Conservation (phyloP, 2,888 invertebrate species). For the Eristalis tenax region DNA sequence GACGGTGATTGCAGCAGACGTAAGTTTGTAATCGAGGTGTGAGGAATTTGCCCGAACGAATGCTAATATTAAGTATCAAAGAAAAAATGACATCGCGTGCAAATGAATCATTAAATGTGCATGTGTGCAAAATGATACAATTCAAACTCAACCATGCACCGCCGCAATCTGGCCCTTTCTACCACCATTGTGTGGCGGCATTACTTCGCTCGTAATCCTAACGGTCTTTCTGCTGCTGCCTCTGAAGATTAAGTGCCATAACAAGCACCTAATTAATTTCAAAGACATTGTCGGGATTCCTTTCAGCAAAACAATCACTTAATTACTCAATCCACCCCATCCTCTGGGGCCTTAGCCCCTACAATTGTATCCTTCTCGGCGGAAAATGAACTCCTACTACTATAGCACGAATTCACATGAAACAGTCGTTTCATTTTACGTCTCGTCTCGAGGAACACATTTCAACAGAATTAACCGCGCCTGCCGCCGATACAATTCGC, state of each 20-base stretch:
- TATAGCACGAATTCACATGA: constrained; percentile 6
- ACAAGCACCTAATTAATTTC: constrained; percentile 33
- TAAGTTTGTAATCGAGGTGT: no score
- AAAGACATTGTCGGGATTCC: neutral
- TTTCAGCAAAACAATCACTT: constrained; percentile 37
- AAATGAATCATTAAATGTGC: neutral
- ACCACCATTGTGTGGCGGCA: neutral
- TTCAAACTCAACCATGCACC: neutral
- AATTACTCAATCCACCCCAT: constrained; percentile 18
- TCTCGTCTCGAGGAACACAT: constrained; percentile 11
- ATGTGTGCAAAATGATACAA: neutral
- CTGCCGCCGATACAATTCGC: neutral
- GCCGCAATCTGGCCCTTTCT: neutral
- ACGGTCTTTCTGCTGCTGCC: neutral
- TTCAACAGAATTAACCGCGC: constrained; percentile 1
- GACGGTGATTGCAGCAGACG: no score
- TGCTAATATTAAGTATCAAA: no score
- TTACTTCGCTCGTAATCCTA: neutral
- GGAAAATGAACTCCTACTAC: constrained; percentile 2
- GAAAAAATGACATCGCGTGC: no score
- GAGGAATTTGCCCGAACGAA: no score
- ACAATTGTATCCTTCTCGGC: neutral
- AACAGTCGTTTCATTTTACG: constrained; percentile 30
- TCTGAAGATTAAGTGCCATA: constrained; percentile 8
- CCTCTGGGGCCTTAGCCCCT: neutral